These are phyloP conservation scores for Kryptopterus vitreolus DNA, from an alignment of 2,797 vertebrate genomes.

Conservation along the genomic window DNA sequence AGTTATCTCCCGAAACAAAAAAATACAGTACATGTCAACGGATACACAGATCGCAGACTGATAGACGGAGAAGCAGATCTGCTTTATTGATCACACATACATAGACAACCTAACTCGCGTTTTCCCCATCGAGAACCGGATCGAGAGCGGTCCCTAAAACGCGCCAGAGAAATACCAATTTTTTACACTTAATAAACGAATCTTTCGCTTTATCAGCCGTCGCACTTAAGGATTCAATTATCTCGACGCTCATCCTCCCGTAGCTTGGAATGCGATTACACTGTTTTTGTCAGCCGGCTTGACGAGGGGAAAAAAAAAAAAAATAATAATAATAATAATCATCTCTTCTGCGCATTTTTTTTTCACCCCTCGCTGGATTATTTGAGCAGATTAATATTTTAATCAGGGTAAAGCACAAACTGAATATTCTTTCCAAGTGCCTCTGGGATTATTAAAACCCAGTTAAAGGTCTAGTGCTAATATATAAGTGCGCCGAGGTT, in stretches of 20 bases:
- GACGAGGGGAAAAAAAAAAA: conserved; percentile 37
- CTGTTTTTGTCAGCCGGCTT: conserved; percentile 39
- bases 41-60: conserved; percentile 3
- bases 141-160: conserved; percentile 5
- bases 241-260: conserved; percentile 45
- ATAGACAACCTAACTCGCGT: conserved; percentile 7
- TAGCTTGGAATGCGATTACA: conserved; percentile 39
- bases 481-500: conserved; percentile 1
- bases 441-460: conserved; percentile 29
- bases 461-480: conserved; percentile 24
- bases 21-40: background rate
- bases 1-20: background rate
- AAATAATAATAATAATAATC: too few relatives aligned
- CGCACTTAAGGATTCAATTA: conserved; percentile 54
- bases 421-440: conserved; percentile 32
- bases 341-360: conserved; percentile 35
- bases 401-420: conserved; percentile 39
- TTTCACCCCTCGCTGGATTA: conserved; percentile 31
- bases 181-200: conserved; percentile 48
- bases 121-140: background rate
- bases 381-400: conserved; percentile 50
- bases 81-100: background rate
- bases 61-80: background rate
- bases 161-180: conserved; percentile 31
- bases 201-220: conserved; percentile 44